These are phyloP conservation scores for Apotomis betuletana DNA, from an alignment of 2,888 invertebrate genomes.

Conservation along the genomic window DNA sequence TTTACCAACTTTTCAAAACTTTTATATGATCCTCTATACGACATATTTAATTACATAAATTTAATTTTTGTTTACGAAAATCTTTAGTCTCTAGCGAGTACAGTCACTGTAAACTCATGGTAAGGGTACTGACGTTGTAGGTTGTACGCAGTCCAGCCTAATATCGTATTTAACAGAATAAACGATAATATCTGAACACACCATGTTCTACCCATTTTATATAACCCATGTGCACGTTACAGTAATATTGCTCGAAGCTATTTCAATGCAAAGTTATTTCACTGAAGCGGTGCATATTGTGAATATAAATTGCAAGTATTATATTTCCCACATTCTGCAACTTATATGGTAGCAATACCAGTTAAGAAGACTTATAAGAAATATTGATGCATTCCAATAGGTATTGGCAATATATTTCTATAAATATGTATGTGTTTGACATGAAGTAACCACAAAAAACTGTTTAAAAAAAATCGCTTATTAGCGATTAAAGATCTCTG, in stretches of 20 bases:
- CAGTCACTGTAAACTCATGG: too few relatives aligned
- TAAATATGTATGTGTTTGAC: too few relatives aligned
- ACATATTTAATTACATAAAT: too few relatives aligned
- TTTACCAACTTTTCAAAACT: not conserved
- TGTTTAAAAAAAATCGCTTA: too few relatives aligned
- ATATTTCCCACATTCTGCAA: not conserved
- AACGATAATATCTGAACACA: constrained; percentile 2
- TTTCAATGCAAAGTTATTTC: constrained; percentile 14
- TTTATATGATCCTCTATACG: not conserved
- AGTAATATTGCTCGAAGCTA: constrained; percentile 8
- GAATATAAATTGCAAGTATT: constrained; percentile 13
- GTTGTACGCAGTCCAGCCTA: not conserved
- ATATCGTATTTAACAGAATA: not conserved
- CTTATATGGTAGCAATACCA: not conserved
- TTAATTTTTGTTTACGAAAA: too few relatives aligned
- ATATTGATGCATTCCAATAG: too few relatives aligned
- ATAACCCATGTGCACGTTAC: not conserved
- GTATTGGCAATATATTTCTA: too few relatives aligned
- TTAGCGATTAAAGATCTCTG: too few relatives aligned
- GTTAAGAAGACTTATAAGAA: not conserved
- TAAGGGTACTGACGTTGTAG: too few relatives aligned
- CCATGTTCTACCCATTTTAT: constrained; percentile 8
- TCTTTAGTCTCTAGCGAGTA: too few relatives aligned
- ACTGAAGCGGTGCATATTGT: not conserved
- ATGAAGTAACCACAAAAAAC: too few relatives aligned